Conservation (phyloP, 2,797 vertebrate genomes). For the Cryptoblepharus egeriae region DNA sequence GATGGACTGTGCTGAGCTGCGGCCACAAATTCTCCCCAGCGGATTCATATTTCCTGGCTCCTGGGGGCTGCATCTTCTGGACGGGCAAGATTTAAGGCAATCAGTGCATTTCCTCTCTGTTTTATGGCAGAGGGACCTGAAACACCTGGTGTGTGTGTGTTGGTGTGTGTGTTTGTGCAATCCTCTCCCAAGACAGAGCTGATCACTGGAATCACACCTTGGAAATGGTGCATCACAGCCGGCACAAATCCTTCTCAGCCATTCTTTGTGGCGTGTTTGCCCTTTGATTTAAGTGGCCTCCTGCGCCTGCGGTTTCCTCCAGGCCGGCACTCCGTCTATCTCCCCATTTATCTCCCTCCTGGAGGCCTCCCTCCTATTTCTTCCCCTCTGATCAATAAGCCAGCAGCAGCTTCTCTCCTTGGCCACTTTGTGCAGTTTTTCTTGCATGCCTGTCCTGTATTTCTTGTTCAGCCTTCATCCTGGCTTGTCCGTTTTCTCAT, state of each 20-base stretch:
- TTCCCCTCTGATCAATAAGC: constrained; percentile 56
- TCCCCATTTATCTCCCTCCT: constrained; percentile 70
- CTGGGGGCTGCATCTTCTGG: neutral
- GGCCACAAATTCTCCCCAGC: neutral
- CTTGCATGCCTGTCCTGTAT: constrained; percentile 71
- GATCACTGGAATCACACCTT: too few relatives aligned
- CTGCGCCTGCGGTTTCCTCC: constrained; percentile 60
- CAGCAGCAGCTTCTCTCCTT: constrained; percentile 54
- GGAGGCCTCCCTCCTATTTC: constrained; percentile 60
- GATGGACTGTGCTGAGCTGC: accelerated
- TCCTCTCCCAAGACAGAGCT: neutral
- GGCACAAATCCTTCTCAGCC: constrained; percentile 74
- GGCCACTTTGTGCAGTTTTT: constrained; percentile 64
- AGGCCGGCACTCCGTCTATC: constrained; percentile 65
- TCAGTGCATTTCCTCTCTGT: neutral
- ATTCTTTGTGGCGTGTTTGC: constrained; percentile 55
- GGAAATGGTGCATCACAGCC: too few relatives aligned
- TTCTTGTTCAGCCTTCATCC: constrained; percentile 79
- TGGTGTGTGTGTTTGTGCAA: neutral
- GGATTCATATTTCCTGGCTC: constrained; percentile 11
- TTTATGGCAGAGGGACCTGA: neutral
- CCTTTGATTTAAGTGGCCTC: constrained; percentile 76
- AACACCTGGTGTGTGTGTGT: neutral
- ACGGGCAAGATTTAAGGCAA: constrained; percentile 39
- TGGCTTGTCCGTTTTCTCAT: constrained; percentile 74